These are phyloP conservation scores for Chloroclysta siterata DNA, from an alignment of 2,888 invertebrate genomes.

Conservation along the genomic window DNA sequence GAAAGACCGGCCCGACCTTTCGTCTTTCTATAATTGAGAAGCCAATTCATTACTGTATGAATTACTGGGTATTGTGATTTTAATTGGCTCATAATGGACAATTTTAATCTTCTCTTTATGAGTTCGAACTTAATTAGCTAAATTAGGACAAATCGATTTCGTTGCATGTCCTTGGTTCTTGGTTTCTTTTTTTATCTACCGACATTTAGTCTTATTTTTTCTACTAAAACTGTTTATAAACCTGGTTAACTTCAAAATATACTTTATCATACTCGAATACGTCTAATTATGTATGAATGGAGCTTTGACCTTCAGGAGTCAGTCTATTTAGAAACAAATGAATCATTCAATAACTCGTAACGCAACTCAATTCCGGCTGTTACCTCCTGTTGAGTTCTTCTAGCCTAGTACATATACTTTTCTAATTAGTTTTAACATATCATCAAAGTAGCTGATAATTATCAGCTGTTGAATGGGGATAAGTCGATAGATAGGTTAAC, in stretches of 20 bases:
- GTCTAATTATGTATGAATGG: not conserved
- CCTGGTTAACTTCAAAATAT: too few species aligned
- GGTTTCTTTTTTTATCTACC: too few species aligned
- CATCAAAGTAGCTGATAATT: not conserved
- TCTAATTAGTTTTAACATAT: too few species aligned
- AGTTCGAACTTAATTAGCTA: slow-evolving; percentile 18
- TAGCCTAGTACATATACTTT: not conserved
- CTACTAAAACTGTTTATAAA: too few species aligned
- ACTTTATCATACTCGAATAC: too few species aligned
- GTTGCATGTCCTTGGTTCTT: slow-evolving; percentile 8
- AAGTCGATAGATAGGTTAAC: not conserved
- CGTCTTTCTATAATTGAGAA: slow-evolving; percentile 25
- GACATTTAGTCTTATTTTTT: too few species aligned
- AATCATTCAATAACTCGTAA: not conserved
- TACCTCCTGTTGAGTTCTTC: not conserved
- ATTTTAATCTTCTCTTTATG: slow-evolving; percentile 28
- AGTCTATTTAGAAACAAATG: not conserved
- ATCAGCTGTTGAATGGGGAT: not conserved
- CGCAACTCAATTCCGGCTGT: too few species aligned
- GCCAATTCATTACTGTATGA: slow-evolving; percentile 28
- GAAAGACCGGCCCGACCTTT: slow-evolving; percentile 22
- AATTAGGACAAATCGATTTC: slow-evolving; percentile 15
- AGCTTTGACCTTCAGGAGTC: not conserved
- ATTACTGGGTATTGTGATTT: slow-evolving; percentile 31
- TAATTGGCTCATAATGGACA: slow-evolving; percentile 30